Evolutionary conservation across 2,888 invertebrate species (phyloP), one percentile per base, ranked within the genome.

Genomic region (Lasiommata megera): DNA sequence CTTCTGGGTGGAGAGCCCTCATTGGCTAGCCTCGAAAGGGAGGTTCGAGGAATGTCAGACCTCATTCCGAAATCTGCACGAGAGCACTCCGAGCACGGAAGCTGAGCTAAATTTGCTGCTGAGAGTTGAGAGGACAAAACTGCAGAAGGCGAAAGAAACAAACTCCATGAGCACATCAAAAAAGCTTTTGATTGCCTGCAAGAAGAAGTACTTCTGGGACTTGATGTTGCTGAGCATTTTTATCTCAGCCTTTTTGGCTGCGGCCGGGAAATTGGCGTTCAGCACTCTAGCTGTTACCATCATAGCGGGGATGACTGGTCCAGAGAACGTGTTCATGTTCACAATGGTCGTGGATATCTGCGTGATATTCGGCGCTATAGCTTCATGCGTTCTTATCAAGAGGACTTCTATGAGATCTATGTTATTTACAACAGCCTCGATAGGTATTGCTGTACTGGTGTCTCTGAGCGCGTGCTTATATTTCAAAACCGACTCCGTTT

Each of bases 1-100:
- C 0, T 64, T 67, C 41, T 69, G 62, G 62, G 61, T 64, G 1
- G 69, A 69, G 18, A 67, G 66, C 38, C 68, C 69, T 0, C 62
- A 62, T 5, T 69, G 69, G 69, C n/a, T 69, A 9, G 69, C 69
- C 0, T 62, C 67, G 0, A 60, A 66, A 41, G 68, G 68, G 1
- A 56, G 59, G 28, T 69, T 64, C 23, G 56, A 63, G 3, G 65
- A 66, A 40, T 66, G 67, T 11, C 46, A 48, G 0, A 11, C n/a
- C 3, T 54, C 60, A 0, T 63, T 62, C 9, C 60, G 60, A 17
- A 43, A 55, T 17, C 16, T 67, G 1, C 60, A 68, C 6, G 63
- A 62, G 0, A 38, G 12, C 3, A 43, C 37, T 6, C 34, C 47
- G 6, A 41, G 14, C 31, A 37, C 68, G 0, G 60, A 56, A 36